phyloP scores from a whole-genome alignment of 2,797 vertebrate species.

The Danio jaintianensis region DNA sequence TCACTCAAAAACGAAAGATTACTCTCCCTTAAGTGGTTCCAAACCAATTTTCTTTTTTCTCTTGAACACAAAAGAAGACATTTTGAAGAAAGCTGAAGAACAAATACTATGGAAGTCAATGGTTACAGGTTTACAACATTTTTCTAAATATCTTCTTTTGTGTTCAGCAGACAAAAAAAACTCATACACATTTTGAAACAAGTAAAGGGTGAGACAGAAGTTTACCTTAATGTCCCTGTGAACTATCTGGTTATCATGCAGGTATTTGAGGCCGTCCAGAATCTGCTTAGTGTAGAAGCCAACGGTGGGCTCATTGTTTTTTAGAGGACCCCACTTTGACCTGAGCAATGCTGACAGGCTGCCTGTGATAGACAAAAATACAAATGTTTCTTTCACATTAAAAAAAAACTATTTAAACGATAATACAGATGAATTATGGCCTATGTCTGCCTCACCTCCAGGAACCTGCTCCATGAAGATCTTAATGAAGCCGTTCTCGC shows the following conservation, averaged over 20 bases:
- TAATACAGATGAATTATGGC: background rate
- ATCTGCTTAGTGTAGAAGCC: constrained; percentile 99
- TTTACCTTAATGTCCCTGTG: constrained; percentile 97
- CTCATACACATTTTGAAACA: no score
- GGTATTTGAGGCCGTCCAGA: constrained; percentile 96
- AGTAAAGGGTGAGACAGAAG: no score
- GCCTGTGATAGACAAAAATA: constrained; percentile 74
- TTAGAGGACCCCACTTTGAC: constrained; percentile 98
- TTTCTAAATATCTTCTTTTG: no score
- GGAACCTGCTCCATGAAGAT: constrained; percentile 99
- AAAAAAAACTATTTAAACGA: background rate
- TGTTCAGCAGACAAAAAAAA: no score
- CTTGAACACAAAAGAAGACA: no score
- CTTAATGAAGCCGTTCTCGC: constrained; percentile 97
- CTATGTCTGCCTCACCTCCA: constrained; percentile 83
- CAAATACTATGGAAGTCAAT: no score
- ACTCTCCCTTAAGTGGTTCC: no score
- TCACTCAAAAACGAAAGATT: no score
- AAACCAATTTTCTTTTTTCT: no score
- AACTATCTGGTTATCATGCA: constrained; percentile 98
- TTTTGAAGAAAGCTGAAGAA: no score
- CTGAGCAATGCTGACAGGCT: constrained; percentile 96
- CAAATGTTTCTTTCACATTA: background rate
- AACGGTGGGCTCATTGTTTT: constrained; percentile 97
- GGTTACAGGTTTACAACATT: no score